A percentile compares a stretch with the other conserved stretches of the same genome.
phyloP scores from a whole-genome alignment of 2,797 vertebrate genomes.

The Pelobates cultripes region DNA sequence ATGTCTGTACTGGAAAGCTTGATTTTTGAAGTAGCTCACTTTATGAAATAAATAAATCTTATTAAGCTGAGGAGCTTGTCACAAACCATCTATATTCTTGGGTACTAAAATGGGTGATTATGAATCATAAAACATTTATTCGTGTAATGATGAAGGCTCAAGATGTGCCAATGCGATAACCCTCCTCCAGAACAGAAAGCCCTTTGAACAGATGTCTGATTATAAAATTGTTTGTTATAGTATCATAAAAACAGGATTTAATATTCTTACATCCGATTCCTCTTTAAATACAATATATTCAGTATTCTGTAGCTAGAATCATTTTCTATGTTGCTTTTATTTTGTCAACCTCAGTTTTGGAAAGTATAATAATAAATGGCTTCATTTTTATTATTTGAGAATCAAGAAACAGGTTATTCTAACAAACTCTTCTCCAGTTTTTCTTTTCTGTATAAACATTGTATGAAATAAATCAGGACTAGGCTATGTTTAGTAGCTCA shows the following conservation, averaged over 20 bases:
- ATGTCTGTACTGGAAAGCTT: background rate
- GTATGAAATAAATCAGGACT: too few relatives aligned
- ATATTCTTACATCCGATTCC: background rate
- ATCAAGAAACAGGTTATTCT: too few relatives aligned
- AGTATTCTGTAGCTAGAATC: too few relatives aligned
- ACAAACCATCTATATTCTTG: background rate
- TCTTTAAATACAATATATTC: too few relatives aligned
- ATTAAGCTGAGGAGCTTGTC: background rate
- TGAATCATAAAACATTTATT: background rate
- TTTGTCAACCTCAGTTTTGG: too few relatives aligned
- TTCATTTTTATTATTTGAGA: too few relatives aligned
- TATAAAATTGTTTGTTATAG: background rate
- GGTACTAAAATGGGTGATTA: background rate
- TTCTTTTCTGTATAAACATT: too few relatives aligned
- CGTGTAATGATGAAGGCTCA: background rate
- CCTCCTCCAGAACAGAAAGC: background rate
- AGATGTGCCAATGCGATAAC: background rate
- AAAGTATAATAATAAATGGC: too few relatives aligned
- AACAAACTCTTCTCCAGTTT: too few relatives aligned
- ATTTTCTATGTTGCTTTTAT: too few relatives aligned
- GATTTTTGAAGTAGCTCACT: background rate
- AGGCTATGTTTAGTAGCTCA: too few relatives aligned
- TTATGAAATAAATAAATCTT: constrained; percentile 12
- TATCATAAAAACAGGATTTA: constrained; percentile 1
- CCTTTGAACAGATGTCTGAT: background rate